Conservation (phyloP, 2,888 invertebrate species). For the Diachrysia chrysitis region DNA sequence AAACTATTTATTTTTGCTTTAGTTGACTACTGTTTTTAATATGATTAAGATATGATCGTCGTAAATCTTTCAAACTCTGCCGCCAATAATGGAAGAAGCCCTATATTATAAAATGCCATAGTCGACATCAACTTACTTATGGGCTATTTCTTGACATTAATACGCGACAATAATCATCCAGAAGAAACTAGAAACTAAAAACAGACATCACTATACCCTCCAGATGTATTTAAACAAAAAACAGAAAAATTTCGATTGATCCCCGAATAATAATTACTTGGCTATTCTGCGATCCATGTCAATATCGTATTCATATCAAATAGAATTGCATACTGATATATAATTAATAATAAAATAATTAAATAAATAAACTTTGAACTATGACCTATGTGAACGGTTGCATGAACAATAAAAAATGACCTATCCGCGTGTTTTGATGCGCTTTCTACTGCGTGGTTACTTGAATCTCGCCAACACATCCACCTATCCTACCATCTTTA, state of each 20-base stretch:
- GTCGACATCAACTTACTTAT: neutral
- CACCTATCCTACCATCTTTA: neutral
- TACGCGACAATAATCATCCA: neutral
- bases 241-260: too few species aligned
- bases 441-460: neutral
- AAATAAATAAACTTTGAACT: neutral
- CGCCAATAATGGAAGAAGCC: neutral
- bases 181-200: too few species aligned
- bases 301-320: too few species aligned
- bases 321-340: too few species aligned
- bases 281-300: too few species aligned
- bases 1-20: neutral
- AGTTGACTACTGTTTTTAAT: neutral
- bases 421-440: conserved; percentile 4
- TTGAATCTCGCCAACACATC: neutral
- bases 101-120: neutral
- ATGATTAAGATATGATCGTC: neutral
- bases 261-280: too few species aligned
- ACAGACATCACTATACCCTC: neutral
- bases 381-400: neutral
- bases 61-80: neutral
- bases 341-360: too few species aligned
- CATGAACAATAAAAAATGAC: conserved; percentile 4
- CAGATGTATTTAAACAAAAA: neutral
- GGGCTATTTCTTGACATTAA: neutral